Evolutionary conservation across 2,797 vertebrate genomes (phyloP).

Genomic region (Sebastes nivosus): DNA sequence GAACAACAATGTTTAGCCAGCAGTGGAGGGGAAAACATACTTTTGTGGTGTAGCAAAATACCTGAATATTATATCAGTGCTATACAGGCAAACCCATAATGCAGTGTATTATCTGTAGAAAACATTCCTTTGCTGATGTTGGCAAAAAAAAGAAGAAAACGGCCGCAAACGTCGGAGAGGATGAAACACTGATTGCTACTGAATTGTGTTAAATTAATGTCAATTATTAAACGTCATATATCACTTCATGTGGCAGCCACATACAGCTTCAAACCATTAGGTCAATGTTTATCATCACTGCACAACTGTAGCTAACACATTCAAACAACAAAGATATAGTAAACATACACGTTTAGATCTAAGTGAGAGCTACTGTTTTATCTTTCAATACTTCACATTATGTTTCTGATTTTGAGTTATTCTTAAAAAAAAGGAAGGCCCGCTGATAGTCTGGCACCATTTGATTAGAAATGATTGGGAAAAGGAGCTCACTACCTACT

Average conservation of each 20-base stretch:
- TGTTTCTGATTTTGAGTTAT: conserved; percentile 8
- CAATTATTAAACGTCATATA: conserved; percentile 22
- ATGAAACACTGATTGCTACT: conserved; percentile 50
- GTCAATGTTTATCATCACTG: conserved; percentile 47
- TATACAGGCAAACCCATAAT: conserved; percentile 50
- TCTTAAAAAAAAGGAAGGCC: background rate
- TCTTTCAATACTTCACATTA: conserved; percentile 34
- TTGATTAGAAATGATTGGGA: conserved; percentile 24
- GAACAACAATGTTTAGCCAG: conserved; percentile 34
- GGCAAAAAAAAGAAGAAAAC: conserved; percentile 40
- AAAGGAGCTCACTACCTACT: background rate
- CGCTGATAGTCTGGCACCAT: conserved; percentile 49
- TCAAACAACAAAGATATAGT: conserved; percentile 28
- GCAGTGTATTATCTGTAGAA: conserved; percentile 33
- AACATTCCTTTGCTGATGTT: conserved; percentile 41
- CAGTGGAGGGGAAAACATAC: conserved; percentile 42
- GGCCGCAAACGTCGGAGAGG: background rate
- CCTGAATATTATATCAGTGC: conserved; percentile 51
- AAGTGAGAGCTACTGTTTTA: conserved; percentile 9
- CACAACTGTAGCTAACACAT: conserved; percentile 36
- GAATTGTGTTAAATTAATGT: conserved; percentile 10
- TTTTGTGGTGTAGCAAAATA: conserved; percentile 59
- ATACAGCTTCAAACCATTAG: conserved; percentile 38
- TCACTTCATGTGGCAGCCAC: conserved; percentile 12
- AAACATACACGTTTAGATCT: conserved; percentile 29